Conservation (phyloP, 2,797 vertebrate species). For the Alectoris magna region DNA sequence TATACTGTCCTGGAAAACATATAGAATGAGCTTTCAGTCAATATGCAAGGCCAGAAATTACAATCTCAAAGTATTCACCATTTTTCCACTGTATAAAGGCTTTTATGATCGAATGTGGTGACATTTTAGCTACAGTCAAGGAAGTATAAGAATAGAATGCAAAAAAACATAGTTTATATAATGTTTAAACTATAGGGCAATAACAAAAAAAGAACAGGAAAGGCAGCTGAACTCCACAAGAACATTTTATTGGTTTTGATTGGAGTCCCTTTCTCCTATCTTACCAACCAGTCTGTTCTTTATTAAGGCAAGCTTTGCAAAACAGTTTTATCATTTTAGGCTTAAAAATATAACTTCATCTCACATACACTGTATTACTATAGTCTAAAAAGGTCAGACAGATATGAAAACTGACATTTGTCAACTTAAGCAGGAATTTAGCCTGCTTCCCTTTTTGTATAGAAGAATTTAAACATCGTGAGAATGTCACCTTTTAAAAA, state of each 20-base stretch:
- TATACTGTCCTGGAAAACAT: not conserved
- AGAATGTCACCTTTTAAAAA: not conserved
- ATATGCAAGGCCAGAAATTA: not conserved
- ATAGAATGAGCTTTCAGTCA: not conserved
- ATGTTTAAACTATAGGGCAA: not conserved
- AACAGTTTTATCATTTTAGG: conserved; percentile 33
- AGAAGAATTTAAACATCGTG: not conserved
- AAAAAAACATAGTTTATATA: not conserved
- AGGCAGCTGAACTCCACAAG: not conserved
- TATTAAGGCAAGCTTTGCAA: conserved; percentile 46
- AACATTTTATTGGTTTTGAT: not conserved
- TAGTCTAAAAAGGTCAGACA: conserved; percentile 14
- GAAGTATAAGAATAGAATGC: not conserved
- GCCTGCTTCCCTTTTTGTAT: not conserved
- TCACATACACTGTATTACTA: not conserved
- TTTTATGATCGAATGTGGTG: not conserved
- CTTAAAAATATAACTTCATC: not conserved
- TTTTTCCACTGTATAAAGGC: not conserved
- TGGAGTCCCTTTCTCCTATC: not conserved
- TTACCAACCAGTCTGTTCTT: not conserved
- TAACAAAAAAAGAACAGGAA: conserved; percentile 28
- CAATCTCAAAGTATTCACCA: not conserved
- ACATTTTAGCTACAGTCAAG: not conserved
- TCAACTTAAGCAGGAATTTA: conserved; percentile 13
- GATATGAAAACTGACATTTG: conserved; percentile 37